Evolutionary conservation across 2,113 vertebrate species (phyloP).

Genomic region (Pelmatolapia mariae): DNA sequence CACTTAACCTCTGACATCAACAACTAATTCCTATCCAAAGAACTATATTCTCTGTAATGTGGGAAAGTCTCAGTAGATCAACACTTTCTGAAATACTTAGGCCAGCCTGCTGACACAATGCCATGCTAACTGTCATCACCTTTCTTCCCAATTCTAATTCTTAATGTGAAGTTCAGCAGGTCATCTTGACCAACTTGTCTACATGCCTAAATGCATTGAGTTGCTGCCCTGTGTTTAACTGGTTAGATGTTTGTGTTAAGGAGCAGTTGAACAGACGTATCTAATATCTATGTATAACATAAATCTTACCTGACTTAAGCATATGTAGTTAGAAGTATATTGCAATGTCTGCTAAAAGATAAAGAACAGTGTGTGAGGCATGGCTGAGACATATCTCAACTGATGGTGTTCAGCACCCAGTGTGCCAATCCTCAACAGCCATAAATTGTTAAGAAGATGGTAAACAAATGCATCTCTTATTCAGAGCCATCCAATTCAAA

Average conservation of each 20-base stretch:
- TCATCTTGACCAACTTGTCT: neutral
- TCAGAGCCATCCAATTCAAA: neutral
- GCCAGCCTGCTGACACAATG: neutral
- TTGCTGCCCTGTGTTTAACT: neutral
- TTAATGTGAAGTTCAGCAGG: neutral
- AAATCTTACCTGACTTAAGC: neutral
- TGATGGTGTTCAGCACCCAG: neutral
- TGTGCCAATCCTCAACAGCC: neutral
- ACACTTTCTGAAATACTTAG: neutral
- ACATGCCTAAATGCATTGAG: neutral
- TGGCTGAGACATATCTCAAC: neutral
- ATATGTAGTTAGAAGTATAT: neutral
- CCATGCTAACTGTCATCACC: neutral
- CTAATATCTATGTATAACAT: neutral
- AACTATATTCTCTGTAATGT: neutral
- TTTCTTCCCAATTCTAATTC: neutral
- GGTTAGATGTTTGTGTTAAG: neutral
- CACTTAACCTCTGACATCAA: neutral
- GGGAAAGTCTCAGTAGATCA: neutral
- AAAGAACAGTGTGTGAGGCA: neutral
- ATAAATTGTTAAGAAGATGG: neutral
- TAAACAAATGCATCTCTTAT: conserved; percentile 21
- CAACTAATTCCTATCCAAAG: neutral
- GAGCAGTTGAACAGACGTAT: neutral
- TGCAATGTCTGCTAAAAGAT: neutral